phyloP scores from a whole-genome alignment of 1,140 invertebrate genomes.

The Helicoverpa zea region DNA sequence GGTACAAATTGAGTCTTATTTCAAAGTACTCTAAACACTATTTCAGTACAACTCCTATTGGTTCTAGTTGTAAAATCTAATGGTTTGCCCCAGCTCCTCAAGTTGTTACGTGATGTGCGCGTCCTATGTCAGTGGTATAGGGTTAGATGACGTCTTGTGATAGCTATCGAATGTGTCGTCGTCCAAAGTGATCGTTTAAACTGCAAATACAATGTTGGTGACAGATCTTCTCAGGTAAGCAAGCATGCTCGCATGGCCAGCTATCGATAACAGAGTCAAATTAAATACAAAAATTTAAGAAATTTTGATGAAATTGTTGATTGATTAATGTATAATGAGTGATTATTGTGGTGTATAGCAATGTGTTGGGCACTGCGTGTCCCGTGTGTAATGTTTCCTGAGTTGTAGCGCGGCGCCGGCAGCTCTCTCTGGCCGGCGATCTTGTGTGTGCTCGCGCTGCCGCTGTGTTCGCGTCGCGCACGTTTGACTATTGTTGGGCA shows the following conservation, averaged over 20 bases:
- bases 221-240: constrained; percentile 42
- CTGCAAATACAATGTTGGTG: background rate
- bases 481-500: constrained; percentile 77
- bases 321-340: background rate
- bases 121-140: constrained; percentile 18
- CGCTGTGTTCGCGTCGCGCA: constrained; percentile 71
- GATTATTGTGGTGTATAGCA: constrained; percentile 11
- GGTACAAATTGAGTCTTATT: background rate
- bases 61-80: background rate
- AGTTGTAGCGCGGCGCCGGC: constrained; percentile 73
- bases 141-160: background rate
- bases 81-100: constrained; percentile 10
- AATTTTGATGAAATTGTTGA: background rate
- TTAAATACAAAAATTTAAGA: background rate
- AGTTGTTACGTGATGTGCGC: constrained; percentile 15
- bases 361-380: constrained; percentile 42
- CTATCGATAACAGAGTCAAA: constrained; percentile 5
- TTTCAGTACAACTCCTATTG: background rate
- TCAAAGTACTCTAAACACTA: background rate
- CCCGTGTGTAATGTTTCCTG: constrained; percentile 69
- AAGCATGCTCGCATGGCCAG: constrained; percentile 39
- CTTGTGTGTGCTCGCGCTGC: constrained; percentile 83
- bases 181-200: constrained; percentile 1
- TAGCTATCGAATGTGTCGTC: background rate
- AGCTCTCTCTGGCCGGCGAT: constrained; percentile 85